These are phyloP conservation scores for Porites rus DNA, from an alignment of 92 coral and sea anemone species.

Conservation along the genomic window DNA sequence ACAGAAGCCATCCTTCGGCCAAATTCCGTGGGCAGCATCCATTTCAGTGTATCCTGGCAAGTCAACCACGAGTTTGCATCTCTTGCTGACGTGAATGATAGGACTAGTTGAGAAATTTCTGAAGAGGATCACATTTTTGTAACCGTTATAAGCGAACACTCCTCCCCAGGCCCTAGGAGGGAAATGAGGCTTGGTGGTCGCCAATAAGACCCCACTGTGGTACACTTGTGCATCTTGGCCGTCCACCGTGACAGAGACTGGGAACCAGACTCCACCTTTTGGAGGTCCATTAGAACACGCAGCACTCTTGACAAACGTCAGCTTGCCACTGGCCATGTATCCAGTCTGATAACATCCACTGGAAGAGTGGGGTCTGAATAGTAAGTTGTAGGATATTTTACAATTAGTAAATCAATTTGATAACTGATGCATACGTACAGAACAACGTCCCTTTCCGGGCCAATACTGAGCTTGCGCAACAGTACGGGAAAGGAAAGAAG, in stretches of 20 bases:
- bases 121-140: slow-evolving; percentile 40
- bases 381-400: not conserved
- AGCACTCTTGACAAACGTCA: not conserved
- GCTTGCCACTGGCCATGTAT: slow-evolving; percentile 21
- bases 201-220: slow-evolving; percentile 30
- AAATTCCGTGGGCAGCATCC: slow-evolving; percentile 68
- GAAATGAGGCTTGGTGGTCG: slow-evolving; percentile 30
- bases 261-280: slow-evolving; percentile 55
- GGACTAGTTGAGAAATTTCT: slow-evolving; percentile 23
- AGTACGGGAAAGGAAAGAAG: no score
- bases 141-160: slow-evolving; percentile 20
- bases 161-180: slow-evolving; percentile 29
- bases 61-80: not conserved
- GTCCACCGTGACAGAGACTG: slow-evolving; percentile 28
- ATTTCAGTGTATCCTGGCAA: slow-evolving; percentile 48
- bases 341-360: slow-evolving; percentile 48
- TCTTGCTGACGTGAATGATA: not conserved
- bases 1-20: slow-evolving; percentile 71
- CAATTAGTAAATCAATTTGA: not conserved
- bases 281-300: slow-evolving; percentile 55
- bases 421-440: no score
- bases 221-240: slow-evolving; percentile 26
- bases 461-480: no score
- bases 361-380: slow-evolving; percentile 47
- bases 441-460: no score